Conservation (phyloP, 2,113 vertebrate genomes). For the Hyperopisus bebe region DNA sequence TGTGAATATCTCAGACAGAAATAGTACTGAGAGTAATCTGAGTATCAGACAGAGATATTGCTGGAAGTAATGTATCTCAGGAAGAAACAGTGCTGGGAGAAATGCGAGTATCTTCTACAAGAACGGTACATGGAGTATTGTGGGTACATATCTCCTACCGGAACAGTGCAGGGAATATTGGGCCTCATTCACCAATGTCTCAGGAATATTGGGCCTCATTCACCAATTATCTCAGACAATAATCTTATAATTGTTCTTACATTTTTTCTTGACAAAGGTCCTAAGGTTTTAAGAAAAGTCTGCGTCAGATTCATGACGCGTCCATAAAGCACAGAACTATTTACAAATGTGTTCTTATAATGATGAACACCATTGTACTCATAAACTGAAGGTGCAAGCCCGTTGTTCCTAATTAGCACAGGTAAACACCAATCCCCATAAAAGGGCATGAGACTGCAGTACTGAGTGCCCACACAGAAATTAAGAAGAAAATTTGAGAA, state of each 20-base stretch:
- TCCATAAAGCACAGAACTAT: not conserved
- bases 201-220: too few species aligned
- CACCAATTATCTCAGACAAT: too few species aligned
- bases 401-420: too few species aligned
- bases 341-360: not conserved
- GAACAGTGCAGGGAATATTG: not conserved
- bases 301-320: not conserved
- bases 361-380: not conserved
- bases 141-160: too few species aligned
- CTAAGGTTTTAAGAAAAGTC: not conserved
- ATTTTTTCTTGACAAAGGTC: not conserved
- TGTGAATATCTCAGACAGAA: too few species aligned
- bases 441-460: too few species aligned
- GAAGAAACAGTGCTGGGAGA: not conserved
- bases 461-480: too few species aligned
- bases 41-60: not conserved
- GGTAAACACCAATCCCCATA: too few species aligned
- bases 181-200: not conserved
- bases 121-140: too few species aligned
- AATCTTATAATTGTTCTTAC: not conserved
- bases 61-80: not conserved
- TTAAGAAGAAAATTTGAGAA: too few species aligned
- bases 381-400: too few species aligned
- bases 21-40: too few species aligned
- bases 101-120: not conserved